Conservation (phyloP, 2,113 vertebrate species). For the Smithornis capensis region DNA sequence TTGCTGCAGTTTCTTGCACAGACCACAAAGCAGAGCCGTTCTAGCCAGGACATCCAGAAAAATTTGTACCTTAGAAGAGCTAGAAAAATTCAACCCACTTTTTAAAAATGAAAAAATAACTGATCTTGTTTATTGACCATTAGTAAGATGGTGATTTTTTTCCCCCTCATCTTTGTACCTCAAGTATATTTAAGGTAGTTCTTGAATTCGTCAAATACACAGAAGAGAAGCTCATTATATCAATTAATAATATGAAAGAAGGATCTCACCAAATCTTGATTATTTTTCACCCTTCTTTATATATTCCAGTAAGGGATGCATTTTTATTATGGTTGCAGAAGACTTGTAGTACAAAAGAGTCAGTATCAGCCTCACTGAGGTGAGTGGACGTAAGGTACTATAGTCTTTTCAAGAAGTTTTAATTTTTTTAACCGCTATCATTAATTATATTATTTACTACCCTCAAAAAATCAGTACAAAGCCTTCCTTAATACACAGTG, state of each 20-base stretch:
- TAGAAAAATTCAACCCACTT: background rate
- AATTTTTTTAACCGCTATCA: background rate
- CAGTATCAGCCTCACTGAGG: background rate
- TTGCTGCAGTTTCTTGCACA: background rate
- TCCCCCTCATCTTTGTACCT: rapidly evolving
- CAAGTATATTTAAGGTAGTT: background rate
- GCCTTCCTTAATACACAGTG: background rate
- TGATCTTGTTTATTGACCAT: background rate
- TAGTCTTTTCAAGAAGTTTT: background rate
- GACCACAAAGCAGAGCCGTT: background rate
- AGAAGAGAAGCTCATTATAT: background rate
- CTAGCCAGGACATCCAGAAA: background rate
- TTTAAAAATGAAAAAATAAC: background rate
- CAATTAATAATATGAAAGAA: background rate
- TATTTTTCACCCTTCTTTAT: background rate
- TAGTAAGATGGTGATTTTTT: background rate
- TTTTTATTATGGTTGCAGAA: background rate
- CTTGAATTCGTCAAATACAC: background rate
- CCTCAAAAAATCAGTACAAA: background rate
- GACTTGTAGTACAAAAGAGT: background rate
- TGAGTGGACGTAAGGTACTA: background rate
- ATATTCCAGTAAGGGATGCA: background rate
- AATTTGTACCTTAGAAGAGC: background rate
- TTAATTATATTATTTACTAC: background rate
- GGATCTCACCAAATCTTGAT: background rate